Base-by-base conservation (phyloP, 2,113 vertebrate species). In the Erpornis zantholeuca region DNA sequence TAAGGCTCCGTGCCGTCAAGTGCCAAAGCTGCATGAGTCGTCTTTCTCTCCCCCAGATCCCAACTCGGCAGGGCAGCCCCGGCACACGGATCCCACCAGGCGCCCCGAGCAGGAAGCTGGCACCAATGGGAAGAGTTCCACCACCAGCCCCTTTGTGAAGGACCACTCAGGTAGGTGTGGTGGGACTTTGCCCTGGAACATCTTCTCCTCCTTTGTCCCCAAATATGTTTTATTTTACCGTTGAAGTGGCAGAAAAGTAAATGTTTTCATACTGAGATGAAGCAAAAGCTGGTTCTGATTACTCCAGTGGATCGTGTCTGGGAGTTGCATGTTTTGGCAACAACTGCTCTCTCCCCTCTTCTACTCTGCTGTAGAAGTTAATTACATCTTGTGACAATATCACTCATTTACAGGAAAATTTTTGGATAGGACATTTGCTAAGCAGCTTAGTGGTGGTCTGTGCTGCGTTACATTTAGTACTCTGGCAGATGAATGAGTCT, bases 41-140 rank as follows among this genome's bases (percentile, higher is more conserved):
- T 94, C 92, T 98, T 57, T 97, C 77, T 97, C 96, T 98, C 72
- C 86, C 94, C 38, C 97, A 99, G 99, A 98, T 98, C 99, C 99
- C 40, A 98, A 98, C 92, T 99, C 99, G 20, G 98, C 98, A 24
- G 96, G 98, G 92, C 97, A 98, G 90, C 96, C 98, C 94, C 98
- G 98, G 98, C 98, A 98, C 96, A 98, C 98, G 28, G 97, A 96
- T 96, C 98, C 99, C 77, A 99, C 99, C 85, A 98, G 97, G 97
- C 98, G 97, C 86, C 97, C 98, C 2, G 98, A 99, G 60, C 98
- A 98, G 80, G 97, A 98, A 94, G 61, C 98, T 87, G 99, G 99
- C 24, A 97, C 98, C 83, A 98, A 98, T 1, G 97, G 97, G 82
- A 99, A 99, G 96, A 99, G 98, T 80, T 97, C 97, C 73, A 99